Percentiles rank a stretch among this genome's conserved stretches.
These are phyloP conservation scores for Orthosia cruda DNA, from an alignment of 2,888 invertebrate genomes.

Conservation along the genomic window DNA sequence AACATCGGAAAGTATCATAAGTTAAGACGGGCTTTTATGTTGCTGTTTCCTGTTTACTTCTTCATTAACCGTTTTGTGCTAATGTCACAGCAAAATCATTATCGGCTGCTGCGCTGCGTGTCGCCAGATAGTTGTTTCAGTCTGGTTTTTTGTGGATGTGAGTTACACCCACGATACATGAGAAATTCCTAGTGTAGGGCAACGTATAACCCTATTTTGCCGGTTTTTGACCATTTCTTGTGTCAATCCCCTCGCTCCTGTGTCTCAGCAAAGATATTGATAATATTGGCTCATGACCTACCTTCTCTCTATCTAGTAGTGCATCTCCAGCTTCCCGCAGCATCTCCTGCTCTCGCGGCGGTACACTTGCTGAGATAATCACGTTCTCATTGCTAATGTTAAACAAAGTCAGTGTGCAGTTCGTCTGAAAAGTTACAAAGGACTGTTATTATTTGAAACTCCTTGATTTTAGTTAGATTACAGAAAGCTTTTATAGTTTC, in stretches of 20 bases:
- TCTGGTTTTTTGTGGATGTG: too few relatives aligned
- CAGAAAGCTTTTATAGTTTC: not conserved
- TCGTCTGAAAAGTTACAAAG: conserved; percentile 93
- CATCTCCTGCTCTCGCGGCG: conserved; percentile 92
- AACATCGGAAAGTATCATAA: not conserved
- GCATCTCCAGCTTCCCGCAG: conserved; percentile 93
- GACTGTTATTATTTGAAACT: not conserved
- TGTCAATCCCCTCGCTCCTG: not conserved
- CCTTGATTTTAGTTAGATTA: not conserved
- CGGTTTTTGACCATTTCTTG: too few relatives aligned
- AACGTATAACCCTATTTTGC: too few relatives aligned
- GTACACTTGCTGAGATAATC: conserved; percentile 95
- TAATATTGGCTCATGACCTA: conserved; percentile 74
- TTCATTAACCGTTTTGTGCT: not conserved
- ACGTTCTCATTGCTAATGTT: conserved; percentile 97
- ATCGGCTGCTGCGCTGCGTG: too few relatives aligned
- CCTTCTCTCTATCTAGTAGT: conserved; percentile 94
- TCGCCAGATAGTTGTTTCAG: too few relatives aligned
- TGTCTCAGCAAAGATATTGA: not conserved
- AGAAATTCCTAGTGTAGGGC: too few relatives aligned
- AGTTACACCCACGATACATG: too few relatives aligned
- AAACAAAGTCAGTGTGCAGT: conserved; percentile 96
- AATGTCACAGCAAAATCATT: not conserved
- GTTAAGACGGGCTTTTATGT: not conserved
- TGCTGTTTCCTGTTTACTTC: too few relatives aligned